Conservation (phyloP, 2,888 invertebrate genomes). For the Drosophila neonasuta region DNA sequence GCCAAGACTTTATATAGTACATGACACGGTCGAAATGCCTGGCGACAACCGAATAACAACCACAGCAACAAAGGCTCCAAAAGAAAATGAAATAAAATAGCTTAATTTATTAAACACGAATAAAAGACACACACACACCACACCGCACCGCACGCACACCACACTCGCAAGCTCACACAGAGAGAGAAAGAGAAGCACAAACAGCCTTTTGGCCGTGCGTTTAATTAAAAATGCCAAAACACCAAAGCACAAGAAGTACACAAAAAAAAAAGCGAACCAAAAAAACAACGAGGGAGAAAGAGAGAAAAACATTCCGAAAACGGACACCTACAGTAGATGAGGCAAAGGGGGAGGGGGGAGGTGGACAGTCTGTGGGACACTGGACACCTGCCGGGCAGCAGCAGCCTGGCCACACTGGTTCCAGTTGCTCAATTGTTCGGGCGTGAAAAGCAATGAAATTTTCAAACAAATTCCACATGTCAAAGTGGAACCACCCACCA, state of each 20-base stretch:
- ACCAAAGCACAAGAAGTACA: constrained; percentile 20
- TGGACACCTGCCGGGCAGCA: constrained; percentile 39
- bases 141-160: too few species aligned
- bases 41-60: constrained; percentile 16
- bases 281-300: background rate
- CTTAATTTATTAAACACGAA: constrained; percentile 65
- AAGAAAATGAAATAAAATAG: constrained; percentile 61
- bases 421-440: constrained; percentile 30
- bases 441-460: constrained; percentile 51
- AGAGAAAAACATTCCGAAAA: background rate
- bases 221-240: constrained; percentile 62
- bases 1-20: background rate
- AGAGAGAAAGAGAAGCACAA: background rate
- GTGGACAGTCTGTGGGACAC: constrained; percentile 3
- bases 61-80: constrained; percentile 22
- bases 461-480: constrained; percentile 56
- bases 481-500: constrained; percentile 20
- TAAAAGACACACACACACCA: constrained; percentile 26
- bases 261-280: background rate
- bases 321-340: background rate
- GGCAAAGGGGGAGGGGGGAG: background rate
- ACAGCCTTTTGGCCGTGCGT: constrained; percentile 36
- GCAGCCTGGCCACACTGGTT: background rate
- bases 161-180: too few species aligned
- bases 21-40: constrained; percentile 19